Evolutionary conservation across 2,888 invertebrate species (phyloP), one percentile per base, ranked within the genome.

Genomic region (Saturnia japonica): DNA sequence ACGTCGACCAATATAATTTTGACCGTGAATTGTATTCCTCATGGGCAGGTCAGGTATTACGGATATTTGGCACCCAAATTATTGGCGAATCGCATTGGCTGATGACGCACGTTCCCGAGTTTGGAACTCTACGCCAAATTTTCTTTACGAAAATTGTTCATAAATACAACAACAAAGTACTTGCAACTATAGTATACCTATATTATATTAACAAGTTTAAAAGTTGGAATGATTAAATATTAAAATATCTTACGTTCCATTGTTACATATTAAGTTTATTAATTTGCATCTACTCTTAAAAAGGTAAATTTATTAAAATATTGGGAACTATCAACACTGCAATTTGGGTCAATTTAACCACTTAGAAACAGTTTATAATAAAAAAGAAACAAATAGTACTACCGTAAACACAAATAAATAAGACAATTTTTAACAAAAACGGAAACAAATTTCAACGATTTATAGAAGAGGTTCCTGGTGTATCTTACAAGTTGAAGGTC

Each of bases 31-130:
- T n/a, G 0, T n/a, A 64, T 64, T 16, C 3, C 40, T 40, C 40
- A 64, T 12, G 9, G 34, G 22, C 64, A 64, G 64, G 64, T 64
- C 64, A 64, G 9, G 64, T 64, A 64, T 40, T 40, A 64, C 64
- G n/a, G 64, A 34, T n/a, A 40, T 64, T 64, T 64, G 64, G 64
- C 64, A 64, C 1, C 8, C 40, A 40, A 40, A 64, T 40, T 40
- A 60, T 40, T 40, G 62, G 64, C 64, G 64, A 40, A 40, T 40
- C 64, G 9, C 3, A 40, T 9, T 64, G n/a, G 40, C 4, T n/a
- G n/a, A 40, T 64, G 64, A 64, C 64, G 64, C 64, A 64, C 40
- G 9, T 11, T 40, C 19, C 64, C n/a, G 19, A 19, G 40, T 64
- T 9, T 40, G 64, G 64, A 34, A 64, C 64, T 19, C 7, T 40